A percentile compares a stretch with the other conserved stretches of the same genome.
Conservation (phyloP, 2,888 invertebrate species). For the Epistrophella euchroma region DNA sequence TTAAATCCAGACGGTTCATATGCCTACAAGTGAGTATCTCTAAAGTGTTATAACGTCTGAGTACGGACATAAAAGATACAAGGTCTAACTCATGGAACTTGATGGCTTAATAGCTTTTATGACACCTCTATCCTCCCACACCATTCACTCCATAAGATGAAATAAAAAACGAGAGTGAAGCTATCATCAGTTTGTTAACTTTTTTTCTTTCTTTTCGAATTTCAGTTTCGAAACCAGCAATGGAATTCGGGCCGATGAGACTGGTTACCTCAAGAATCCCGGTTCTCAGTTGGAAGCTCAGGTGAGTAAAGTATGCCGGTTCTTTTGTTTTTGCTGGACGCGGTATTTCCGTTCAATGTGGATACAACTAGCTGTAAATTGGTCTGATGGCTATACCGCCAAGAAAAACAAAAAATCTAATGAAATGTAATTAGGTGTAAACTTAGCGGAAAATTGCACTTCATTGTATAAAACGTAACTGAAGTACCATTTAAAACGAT, state of each 20-base stretch:
- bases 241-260: constrained; percentile 87
- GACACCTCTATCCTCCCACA: constrained; percentile 50
- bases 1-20: constrained; percentile 85
- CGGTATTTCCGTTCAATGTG: constrained; percentile 14
- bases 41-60: neutral
- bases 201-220: constrained; percentile 25
- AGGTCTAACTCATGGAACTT: constrained; percentile 17
- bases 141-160: neutral
- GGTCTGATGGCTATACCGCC: neutral
- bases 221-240: constrained; percentile 87
- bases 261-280: constrained; percentile 86
- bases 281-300: constrained; percentile 86
- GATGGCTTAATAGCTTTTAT: constrained; percentile 55
- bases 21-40: constrained; percentile 84
- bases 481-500: too few relatives aligned
- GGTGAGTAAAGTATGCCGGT: constrained; percentile 78
- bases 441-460: constrained; percentile 20
- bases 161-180: neutral
- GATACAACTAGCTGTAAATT: neutral
- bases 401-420: constrained; percentile 22
- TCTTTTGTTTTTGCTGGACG: constrained; percentile 8
- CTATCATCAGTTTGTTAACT: constrained; percentile 17
- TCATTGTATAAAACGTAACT: neutral
- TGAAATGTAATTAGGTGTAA: constrained; percentile 54
- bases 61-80: neutral